Conservation (phyloP, 2,797 vertebrate genomes). For the Poeciliopsis presidionis region DNA sequence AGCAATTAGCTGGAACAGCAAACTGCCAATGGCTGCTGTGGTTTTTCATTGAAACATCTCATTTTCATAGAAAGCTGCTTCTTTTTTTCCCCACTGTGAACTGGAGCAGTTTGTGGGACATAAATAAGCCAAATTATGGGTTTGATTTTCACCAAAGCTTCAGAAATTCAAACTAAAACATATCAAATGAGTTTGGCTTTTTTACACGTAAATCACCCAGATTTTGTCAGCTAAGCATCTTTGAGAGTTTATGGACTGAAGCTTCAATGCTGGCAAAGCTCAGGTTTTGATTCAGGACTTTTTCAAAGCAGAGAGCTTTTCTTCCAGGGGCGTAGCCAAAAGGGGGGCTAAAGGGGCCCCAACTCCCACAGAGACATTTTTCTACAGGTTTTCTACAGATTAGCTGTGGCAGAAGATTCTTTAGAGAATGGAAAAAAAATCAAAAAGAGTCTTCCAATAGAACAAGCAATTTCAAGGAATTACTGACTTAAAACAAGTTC, state of each 20-base stretch:
- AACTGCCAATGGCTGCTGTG: background rate
- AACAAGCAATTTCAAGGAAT: too few relatives aligned
- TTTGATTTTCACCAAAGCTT: slow-evolving; percentile 26
- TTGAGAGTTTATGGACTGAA: slow-evolving; percentile 5
- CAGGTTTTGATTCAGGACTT: background rate
- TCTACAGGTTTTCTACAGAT: background rate
- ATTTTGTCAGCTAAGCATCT: slow-evolving; percentile 24
- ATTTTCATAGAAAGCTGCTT: slow-evolving; percentile 13
- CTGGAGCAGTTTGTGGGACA: slow-evolving; percentile 32
- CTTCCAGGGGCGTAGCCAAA: background rate
- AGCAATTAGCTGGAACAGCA: background rate
- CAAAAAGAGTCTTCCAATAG: background rate
- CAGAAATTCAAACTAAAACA: slow-evolving; percentile 37
- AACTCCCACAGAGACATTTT: background rate
- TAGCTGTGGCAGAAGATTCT: background rate
- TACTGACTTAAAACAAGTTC: too few relatives aligned
- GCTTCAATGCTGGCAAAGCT: background rate
- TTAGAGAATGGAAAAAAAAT: background rate
- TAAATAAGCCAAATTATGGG: slow-evolving; percentile 51
- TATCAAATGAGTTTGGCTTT: slow-evolving; percentile 27
- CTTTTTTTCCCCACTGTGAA: slow-evolving; percentile 20
- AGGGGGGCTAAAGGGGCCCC: background rate
- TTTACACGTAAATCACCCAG: slow-evolving; percentile 16
- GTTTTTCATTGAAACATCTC: slow-evolving; percentile 19
- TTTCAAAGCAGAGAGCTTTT: background rate